phyloP scores from a whole-genome alignment of 2,797 vertebrate species.

The Danio choprae region DNA sequence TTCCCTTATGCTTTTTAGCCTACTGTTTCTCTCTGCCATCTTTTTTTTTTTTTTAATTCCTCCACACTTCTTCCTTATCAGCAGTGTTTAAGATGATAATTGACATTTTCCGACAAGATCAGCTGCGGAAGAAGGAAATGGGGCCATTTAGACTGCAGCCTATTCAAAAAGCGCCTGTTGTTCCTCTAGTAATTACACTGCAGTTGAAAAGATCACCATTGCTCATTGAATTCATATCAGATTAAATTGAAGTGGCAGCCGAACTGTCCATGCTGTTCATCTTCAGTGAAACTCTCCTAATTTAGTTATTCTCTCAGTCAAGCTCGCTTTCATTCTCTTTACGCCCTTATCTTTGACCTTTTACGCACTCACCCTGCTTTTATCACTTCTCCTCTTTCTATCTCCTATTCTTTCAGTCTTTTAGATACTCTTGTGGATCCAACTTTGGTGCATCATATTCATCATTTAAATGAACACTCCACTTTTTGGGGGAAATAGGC shows the following conservation, averaged over 20 bases:
- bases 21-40: neutral
- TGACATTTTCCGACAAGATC: constrained; percentile 81
- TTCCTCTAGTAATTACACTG: constrained; percentile 78
- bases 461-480: neutral
- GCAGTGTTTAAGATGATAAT: constrained; percentile 73
- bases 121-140: constrained; percentile 70
- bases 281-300: constrained; percentile 59
- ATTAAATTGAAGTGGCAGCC: constrained; percentile 69
- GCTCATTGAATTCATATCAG: constrained; percentile 81
- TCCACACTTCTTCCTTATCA: constrained; percentile 56
- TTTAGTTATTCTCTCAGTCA: constrained; percentile 67
- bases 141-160: constrained; percentile 70
- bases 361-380: constrained; percentile 17
- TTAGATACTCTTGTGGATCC: constrained; percentile 1
- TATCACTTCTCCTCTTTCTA: constrained; percentile 14
- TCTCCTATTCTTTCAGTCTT: constrained; percentile 36
- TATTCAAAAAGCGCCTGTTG: constrained; percentile 71
- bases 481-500: no score
- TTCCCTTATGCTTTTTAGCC: constrained; percentile 1
- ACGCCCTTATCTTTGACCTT: constrained; percentile 32
- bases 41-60: neutral
- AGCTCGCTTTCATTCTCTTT: constrained; percentile 27
- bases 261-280: constrained; percentile 41
- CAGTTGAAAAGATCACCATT: constrained; percentile 69
- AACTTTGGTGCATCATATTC: constrained; percentile 21